These are phyloP conservation scores for Blera fallax DNA, from an alignment of 2,888 invertebrate species.

Conservation along the genomic window DNA sequence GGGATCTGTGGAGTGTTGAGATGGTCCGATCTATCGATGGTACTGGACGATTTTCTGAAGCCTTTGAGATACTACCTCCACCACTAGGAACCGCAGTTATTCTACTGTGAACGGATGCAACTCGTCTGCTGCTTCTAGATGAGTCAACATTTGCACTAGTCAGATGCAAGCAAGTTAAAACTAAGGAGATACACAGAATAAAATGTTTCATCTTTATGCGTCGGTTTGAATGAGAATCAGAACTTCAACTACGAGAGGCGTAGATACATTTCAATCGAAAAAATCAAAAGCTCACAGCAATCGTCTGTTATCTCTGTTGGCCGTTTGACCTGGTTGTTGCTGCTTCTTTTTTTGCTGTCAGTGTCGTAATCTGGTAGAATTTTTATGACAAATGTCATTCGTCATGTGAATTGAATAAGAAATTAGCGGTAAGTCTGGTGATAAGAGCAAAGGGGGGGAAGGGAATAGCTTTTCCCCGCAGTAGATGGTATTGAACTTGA, in stretches of 20 bases:
- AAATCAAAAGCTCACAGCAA: neutral
- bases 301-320: conserved; percentile 34
- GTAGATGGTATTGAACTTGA: neutral
- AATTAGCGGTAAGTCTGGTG: neutral
- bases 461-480: neutral
- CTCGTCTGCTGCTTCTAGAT: too few species aligned
- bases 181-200: neutral
- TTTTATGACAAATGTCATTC: neutral
- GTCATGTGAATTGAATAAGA: neutral
- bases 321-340: conserved; percentile 42
- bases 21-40: conserved; percentile 28
- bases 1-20: neutral
- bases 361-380: neutral
- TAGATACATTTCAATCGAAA: neutral
- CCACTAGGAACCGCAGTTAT: conserved; percentile 40
- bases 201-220: conserved; percentile 29
- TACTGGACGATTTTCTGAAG: conserved; percentile 1
- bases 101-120: conserved; percentile 34
- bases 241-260: conserved; percentile 22
- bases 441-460: neutral
- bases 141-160: neutral
- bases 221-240: neutral
- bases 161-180: conserved; percentile 13
- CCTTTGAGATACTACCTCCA: neutral
- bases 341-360: neutral